Evolutionary conservation across 2,797 vertebrate genomes (phyloP).

Genomic region (Ataeniobius toweri): DNA sequence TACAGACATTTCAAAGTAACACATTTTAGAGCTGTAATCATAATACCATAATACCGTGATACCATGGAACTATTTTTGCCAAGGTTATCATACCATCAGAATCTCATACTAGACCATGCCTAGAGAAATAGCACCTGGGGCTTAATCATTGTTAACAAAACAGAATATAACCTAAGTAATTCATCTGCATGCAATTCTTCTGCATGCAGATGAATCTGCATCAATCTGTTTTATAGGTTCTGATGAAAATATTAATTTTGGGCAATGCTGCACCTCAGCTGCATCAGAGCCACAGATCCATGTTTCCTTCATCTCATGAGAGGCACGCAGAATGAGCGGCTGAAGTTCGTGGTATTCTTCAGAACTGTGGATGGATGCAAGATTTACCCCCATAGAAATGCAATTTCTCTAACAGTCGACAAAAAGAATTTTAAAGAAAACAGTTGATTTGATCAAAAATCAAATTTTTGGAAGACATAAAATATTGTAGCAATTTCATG

Average conservation of each 20-base stretch:
- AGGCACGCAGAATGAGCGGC: not conserved
- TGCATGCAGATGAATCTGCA: too few species aligned
- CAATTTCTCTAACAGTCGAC: not conserved
- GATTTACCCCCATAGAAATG: not conserved
- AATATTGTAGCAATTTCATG: not conserved
- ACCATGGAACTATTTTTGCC: too few species aligned
- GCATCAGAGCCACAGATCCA: not conserved
- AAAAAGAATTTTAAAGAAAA: not conserved
- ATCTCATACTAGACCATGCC: too few species aligned
- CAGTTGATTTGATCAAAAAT: not conserved
- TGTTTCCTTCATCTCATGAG: not conserved
- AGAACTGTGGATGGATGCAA: not conserved
- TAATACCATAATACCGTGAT: too few species aligned
- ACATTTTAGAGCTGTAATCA: too few species aligned
- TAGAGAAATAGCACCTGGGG: not conserved
- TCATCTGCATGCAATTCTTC: not conserved
- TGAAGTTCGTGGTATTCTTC: not conserved
- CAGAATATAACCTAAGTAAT: not conserved
- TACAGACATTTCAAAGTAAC: too few species aligned
- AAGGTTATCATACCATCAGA: too few species aligned
- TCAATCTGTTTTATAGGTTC: not conserved
- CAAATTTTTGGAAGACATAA: not conserved
- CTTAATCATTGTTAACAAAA: not conserved
- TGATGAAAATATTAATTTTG: not conserved
- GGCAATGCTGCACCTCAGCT: not conserved